Percentiles rank a stretch among this genome's conserved stretches.
These are phyloP conservation scores for Thermophis baileyi DNA, from an alignment of 2,113 vertebrate species.

Conservation along the genomic window DNA sequence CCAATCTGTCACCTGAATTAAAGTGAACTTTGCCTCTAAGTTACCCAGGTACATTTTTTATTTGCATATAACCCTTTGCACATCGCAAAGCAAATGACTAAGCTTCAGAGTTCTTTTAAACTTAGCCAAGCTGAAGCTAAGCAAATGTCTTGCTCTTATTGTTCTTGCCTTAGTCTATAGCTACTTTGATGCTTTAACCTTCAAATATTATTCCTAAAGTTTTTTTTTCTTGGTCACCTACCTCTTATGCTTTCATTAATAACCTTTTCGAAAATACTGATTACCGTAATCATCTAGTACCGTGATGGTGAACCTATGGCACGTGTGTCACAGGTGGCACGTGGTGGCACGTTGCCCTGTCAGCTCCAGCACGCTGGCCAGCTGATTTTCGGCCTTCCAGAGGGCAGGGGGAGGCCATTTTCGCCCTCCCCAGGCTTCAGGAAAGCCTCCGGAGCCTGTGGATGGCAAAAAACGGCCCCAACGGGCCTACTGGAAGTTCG, in stretches of 20 bases:
- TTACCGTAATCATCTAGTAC: not conserved
- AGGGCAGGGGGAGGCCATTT: too few species aligned
- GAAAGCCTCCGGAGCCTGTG: too few species aligned
- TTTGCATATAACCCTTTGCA: constrained; percentile 36
- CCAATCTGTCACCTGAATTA: constrained; percentile 32
- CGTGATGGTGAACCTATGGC: too few species aligned
- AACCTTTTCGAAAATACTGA: not conserved
- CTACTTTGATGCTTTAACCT: constrained; percentile 15
- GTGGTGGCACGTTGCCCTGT: too few species aligned
- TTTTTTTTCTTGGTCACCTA: not conserved
- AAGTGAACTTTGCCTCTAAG: constrained; percentile 56
- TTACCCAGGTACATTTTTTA: constrained; percentile 4
- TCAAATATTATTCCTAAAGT: not conserved
- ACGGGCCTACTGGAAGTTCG: too few species aligned
- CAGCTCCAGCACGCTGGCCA: too few species aligned
- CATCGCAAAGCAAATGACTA: not conserved
- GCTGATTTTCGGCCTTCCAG: too few species aligned
- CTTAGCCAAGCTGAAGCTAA: constrained; percentile 3
- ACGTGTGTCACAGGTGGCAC: too few species aligned
- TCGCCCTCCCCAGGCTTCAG: too few species aligned
- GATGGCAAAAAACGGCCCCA: too few species aligned
- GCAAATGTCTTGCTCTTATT: constrained; percentile 28
- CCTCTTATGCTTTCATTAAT: not conserved
- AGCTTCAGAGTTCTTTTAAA: constrained; percentile 52
- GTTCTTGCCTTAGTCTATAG: constrained; percentile 22